Percentiles rank a stretch among this genome's conserved stretches.
phyloP scores from a whole-genome alignment of 2,888 invertebrate species.

The Cylloceria caligata region DNA sequence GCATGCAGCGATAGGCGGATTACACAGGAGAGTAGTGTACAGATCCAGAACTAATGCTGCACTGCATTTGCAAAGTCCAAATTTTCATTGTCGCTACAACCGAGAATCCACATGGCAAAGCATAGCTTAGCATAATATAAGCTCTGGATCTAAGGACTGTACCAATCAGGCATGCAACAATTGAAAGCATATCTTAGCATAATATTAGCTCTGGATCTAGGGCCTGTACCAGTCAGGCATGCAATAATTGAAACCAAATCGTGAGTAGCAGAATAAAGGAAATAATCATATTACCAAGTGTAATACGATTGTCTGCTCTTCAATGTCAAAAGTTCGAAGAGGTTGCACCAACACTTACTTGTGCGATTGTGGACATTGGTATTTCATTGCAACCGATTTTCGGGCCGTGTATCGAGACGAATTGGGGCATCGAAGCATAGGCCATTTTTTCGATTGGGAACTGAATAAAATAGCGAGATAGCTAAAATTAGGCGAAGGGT shows the following conservation, averaged over 20 bases:
- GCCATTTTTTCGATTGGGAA: constrained; percentile 63
- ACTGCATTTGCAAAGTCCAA: background rate
- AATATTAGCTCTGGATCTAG: too few species aligned
- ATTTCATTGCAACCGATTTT: constrained; percentile 69
- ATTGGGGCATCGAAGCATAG: constrained; percentile 68
- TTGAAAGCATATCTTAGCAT: background rate
- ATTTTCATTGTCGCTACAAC: background rate
- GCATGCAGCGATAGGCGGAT: too few species aligned
- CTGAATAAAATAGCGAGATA: constrained; percentile 16
- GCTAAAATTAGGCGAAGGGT: background rate
- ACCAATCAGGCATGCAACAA: background rate
- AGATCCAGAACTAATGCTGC: background rate
- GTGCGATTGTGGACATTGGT: constrained; percentile 69
- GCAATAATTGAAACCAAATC: background rate
- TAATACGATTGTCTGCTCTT: background rate
- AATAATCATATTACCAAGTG: background rate
- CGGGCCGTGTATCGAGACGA: constrained; percentile 68
- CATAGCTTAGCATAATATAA: background rate
- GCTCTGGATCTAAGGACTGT: background rate
- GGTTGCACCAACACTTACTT: constrained; percentile 69
- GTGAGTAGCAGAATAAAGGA: background rate
- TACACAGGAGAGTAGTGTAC: too few species aligned
- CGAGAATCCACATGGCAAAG: background rate
- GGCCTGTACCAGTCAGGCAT: background rate
- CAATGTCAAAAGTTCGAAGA: background rate